Evolutionary conservation across 2,797 vertebrate species (phyloP), one percentile per base, ranked within the genome.

Genomic region (Arctocebus calabarensis): DNA sequence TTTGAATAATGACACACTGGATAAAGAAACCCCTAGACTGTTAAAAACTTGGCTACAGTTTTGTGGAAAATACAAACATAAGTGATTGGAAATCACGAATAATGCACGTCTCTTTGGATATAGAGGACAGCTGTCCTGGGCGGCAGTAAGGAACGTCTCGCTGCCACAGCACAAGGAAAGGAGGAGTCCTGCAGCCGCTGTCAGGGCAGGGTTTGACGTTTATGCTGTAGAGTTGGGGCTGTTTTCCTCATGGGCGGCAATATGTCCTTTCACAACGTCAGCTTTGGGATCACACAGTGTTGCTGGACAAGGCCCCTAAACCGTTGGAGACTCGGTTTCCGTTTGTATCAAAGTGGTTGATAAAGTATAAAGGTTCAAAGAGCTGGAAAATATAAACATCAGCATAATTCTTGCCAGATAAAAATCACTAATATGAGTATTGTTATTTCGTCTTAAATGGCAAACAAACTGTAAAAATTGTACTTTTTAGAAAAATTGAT

Each of bases 91-190:
- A 88, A 92, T 94, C 9, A 64, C 91, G 74, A 79, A 61, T 84
- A 91, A 61, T 96, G n/a, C 25, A 34, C 78, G 12, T 93, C 52
- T 92, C 10, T 86, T 61, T 79, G 34, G 27, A 92, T 85, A 40
- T 82, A 45, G 25, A 81, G 79, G 43, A 75, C 25, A 70, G 0
- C 57, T 77, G 2, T 68, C 87, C 8, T 23, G 32, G 61, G 52
- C 61, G 32, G 23, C 55, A 68, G 17, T 93, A n/a, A 92, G 71
- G 52, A 86, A 95, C 7, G 2, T 40, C 40, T 40, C 40, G 5
- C 40, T 40, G 40, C 40, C 40, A 40, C 40, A 40, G 40, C 40
- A 40, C 40, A 5, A 40, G 79, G 70, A 86, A 5, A 40, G 79
- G 70, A 86, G 25, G 45, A 9, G 16, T 52, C 20, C 3, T 57